phyloP scores from a whole-genome alignment of 2,797 vertebrate species.

The Malacoraja senta region DNA sequence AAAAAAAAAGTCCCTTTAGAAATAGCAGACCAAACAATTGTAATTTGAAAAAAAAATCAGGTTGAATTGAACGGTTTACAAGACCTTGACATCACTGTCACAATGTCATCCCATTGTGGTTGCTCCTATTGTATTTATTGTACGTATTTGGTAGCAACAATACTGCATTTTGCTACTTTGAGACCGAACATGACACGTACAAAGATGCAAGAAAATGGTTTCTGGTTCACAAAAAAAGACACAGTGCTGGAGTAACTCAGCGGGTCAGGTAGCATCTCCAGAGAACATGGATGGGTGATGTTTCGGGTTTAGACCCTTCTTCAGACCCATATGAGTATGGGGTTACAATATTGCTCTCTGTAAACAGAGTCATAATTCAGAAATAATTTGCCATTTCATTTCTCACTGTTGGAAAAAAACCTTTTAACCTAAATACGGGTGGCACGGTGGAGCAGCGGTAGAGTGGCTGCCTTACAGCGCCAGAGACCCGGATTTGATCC shows the following conservation, averaged over 20 bases:
- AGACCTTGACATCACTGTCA: not conserved
- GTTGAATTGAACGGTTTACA: not conserved
- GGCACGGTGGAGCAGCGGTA: too few relatives aligned
- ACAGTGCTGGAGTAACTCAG: too few relatives aligned
- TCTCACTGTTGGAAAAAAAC: not conserved
- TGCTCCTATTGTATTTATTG: not conserved
- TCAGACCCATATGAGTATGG: not conserved
- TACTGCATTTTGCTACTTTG: not conserved
- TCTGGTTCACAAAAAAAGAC: too few relatives aligned
- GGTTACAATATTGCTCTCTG: not conserved
- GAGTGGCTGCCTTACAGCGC: too few relatives aligned
- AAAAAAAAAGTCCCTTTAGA: not conserved
- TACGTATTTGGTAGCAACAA: too few relatives aligned
- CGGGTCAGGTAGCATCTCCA: too few relatives aligned
- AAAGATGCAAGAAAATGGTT: too few relatives aligned
- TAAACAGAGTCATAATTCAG: not conserved
- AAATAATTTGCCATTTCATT: not conserved
- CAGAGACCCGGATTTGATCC: too few relatives aligned
- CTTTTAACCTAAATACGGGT: not conserved
- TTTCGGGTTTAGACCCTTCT: too few relatives aligned
- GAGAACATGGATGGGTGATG: too few relatives aligned
- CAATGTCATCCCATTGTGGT: not conserved
- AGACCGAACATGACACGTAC: not conserved
- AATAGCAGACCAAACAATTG: not conserved
- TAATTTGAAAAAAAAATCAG: not conserved